Evolutionary conservation across 2,113 vertebrate species (phyloP).

Genomic region (Epinephelus cyanopodus): DNA sequence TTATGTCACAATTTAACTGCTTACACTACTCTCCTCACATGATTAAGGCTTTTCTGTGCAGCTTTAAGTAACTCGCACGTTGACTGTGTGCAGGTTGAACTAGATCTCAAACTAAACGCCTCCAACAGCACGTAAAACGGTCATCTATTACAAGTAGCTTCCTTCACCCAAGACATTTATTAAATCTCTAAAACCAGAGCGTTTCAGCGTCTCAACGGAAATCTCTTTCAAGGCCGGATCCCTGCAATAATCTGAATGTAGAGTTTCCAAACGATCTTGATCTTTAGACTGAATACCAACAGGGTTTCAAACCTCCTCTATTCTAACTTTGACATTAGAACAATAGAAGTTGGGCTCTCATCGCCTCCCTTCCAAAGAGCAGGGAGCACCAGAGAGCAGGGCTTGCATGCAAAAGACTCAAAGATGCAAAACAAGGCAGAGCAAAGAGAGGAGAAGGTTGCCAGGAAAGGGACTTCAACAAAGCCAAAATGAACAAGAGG

Average conservation of each 20-base stretch:
- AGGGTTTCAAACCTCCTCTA: conserved; percentile 67
- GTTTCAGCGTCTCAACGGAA: conserved; percentile 5
- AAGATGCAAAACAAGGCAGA: conserved; percentile 74
- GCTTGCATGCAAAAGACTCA: conserved; percentile 78
- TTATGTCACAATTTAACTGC: neutral
- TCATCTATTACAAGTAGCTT: neutral
- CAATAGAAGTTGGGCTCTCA: conserved; percentile 69
- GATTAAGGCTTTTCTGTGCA: neutral
- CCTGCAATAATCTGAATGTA: conserved; percentile 38
- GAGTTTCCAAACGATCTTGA: conserved; percentile 49
- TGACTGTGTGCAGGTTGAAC: neutral
- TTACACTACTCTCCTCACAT: neutral
- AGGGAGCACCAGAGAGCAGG: conserved; percentile 70
- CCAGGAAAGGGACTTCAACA: conserved; percentile 43
- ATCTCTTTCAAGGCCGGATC: conserved; percentile 21
- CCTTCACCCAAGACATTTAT: neutral
- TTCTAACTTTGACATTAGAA: conserved; percentile 79
- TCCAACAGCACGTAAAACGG: neutral
- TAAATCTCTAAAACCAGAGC: conserved; percentile 2
- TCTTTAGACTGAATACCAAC: conserved; percentile 68
- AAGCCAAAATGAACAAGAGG: conserved; percentile 28
- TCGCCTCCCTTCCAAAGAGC: conserved; percentile 63
- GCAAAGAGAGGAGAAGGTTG: conserved; percentile 52
- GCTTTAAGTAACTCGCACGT: neutral
- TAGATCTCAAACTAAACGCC: conserved; percentile 1